These are phyloP conservation scores for Philotrypesis tridentata DNA, from an alignment of 1,140 invertebrate genomes.

Conservation along the genomic window DNA sequence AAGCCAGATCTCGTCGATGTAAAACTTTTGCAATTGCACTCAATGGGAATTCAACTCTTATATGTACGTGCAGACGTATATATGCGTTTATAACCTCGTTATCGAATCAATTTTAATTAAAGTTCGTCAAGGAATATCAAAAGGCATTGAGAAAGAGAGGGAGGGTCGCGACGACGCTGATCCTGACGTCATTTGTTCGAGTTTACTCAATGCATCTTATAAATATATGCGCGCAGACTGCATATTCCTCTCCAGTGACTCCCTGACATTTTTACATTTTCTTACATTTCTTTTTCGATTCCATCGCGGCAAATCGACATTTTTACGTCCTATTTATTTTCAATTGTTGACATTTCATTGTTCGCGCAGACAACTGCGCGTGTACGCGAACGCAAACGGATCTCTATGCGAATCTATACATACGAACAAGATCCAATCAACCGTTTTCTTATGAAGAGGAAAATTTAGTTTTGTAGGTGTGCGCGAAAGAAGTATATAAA, in stretches of 20 bases:
- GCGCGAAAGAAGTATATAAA: background rate
- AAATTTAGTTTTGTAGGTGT: background rate
- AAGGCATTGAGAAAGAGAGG: background rate
- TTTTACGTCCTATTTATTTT: conserved; percentile 16
- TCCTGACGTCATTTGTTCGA: conserved; percentile 31
- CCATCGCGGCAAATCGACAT: conserved; percentile 16
- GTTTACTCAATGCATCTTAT: conserved; percentile 18
- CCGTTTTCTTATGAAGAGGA: background rate
- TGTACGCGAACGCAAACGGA: too few species aligned
- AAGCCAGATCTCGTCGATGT: conserved; percentile 8
- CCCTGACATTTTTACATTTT: background rate
- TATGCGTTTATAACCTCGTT: conserved; percentile 40
- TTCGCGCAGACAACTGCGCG: background rate
- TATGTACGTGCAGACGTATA: background rate
- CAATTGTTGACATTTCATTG: conserved; percentile 6
- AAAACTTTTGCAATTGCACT: conserved; percentile 30
- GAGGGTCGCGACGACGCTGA: background rate
- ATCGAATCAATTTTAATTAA: conserved; percentile 50
- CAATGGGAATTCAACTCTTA: background rate
- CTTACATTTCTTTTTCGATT: background rate
- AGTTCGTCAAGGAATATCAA: conserved; percentile 38
- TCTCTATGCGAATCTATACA: too few species aligned
- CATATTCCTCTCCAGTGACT: background rate
- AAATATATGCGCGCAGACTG: background rate
- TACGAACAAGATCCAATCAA: background rate